Base-by-base conservation (phyloP, 2,797 vertebrate species). In the Crax fasciolata region DNA sequence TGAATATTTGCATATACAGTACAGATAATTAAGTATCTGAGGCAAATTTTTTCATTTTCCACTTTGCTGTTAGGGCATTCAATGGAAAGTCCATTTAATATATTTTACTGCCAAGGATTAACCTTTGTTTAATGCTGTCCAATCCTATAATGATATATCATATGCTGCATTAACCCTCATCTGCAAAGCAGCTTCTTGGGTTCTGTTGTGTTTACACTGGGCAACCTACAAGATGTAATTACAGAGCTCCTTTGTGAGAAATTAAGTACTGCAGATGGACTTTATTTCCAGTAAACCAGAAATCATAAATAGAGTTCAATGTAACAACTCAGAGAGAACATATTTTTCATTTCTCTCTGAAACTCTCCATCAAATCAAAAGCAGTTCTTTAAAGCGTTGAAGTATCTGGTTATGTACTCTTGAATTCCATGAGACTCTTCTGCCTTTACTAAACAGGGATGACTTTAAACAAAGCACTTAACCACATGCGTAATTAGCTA, bases 1-100 rank as follows among this genome's bases (percentile, higher is more conserved):
- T 80, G 59, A 72, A 66, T 97, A 97, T 96, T 97, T 97, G 93
- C 95, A 96, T 97, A 94, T 92, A 95, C 91, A 92, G 87, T 97
- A 91, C 67, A 94, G 91, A 89, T 96, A 97, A 97, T 97, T 94
- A 97, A 95, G 65, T 94, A 76, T 51, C 77, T 92, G n/a, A 88
- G 38, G 67, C 57, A 92, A 13, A 13, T 13, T 55, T 62, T 44
- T 86, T 63, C 12, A 73, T 73, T 44, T 3, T 3, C 68, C 18
- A 5, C 7, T 78, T 59, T 90, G 46, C 49, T 72, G 11, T 39
- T 80, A 30, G 44, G 39, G 6, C 86, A 58, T 95, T 89, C 48
- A 85, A 17, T 87, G 63, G 49, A 76, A 41, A 95, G 41, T 19
- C 73, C 61, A 89, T 91, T 95, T 95, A 80, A 70, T 89, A 65